Evolutionary conservation across 2,888 invertebrate genomes (phyloP).

Genomic region (Agriopis aurantiaria): DNA sequence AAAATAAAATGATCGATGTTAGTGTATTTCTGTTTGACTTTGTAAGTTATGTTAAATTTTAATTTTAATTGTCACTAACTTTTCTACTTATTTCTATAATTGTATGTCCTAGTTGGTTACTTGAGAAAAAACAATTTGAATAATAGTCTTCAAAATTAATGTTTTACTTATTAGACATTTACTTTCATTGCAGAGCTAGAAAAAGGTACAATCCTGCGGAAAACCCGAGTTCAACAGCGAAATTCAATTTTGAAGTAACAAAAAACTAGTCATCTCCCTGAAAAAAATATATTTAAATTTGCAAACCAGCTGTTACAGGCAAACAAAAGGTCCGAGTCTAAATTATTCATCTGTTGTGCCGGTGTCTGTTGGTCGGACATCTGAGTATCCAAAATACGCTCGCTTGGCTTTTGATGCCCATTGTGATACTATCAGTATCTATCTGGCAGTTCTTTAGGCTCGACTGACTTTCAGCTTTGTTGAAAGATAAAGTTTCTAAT

Average conservation of each 20-base stretch:
- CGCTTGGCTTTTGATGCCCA: slow-evolving; percentile 17
- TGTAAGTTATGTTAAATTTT: too few species aligned
- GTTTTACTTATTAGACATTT: too few species aligned
- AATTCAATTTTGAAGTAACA: too few species aligned
- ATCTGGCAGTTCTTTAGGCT: slow-evolving; percentile 7
- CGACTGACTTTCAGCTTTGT: slow-evolving; percentile 1
- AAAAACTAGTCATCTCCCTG: too few species aligned
- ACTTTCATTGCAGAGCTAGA: not conserved
- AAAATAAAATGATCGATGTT: too few species aligned
- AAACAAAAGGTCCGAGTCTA: slow-evolving; percentile 22
- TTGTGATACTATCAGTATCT: slow-evolving; percentile 7
- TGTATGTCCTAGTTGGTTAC: too few species aligned
- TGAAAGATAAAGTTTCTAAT: not conserved
- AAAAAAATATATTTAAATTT: too few species aligned
- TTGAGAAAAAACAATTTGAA: too few species aligned
- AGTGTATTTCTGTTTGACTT: too few species aligned
- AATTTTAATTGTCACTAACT: too few species aligned
- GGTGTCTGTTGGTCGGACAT: slow-evolving; percentile 1
- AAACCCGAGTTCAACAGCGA: not conserved
- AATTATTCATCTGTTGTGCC: slow-evolving; percentile 24
- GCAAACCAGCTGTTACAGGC: not conserved
- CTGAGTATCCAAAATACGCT: slow-evolving; percentile 13
- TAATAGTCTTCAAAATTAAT: too few species aligned
- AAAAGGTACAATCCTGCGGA: not conserved
- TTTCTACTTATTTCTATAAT: too few species aligned